phyloP scores from a whole-genome alignment of 2,113 vertebrate species.

The Pandion haliaetus region DNA sequence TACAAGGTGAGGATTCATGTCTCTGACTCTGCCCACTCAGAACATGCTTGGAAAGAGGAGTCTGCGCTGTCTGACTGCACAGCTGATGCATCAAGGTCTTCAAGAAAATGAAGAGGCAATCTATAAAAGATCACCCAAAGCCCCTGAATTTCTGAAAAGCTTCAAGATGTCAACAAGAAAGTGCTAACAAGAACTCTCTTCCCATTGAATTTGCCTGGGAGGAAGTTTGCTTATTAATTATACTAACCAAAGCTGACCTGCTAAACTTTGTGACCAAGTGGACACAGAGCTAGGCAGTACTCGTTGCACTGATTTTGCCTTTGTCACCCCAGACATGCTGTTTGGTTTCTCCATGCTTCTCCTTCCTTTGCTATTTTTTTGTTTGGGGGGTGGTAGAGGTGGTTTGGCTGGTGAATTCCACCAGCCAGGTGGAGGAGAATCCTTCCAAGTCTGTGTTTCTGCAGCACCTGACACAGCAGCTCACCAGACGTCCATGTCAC shows the following conservation, averaged over 20 bases:
- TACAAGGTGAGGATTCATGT: neutral
- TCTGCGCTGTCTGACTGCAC: neutral
- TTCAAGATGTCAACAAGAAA: too few species aligned
- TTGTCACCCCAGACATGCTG: neutral
- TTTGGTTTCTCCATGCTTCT: neutral
- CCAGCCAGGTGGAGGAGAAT: neutral
- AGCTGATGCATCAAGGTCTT: neutral
- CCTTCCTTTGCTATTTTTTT: neutral
- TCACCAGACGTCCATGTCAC: neutral
- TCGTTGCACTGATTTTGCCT: neutral
- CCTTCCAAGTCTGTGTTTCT: accelerated
- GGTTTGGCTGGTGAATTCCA: neutral
- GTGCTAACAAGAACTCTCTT: neutral
- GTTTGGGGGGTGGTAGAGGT: too few species aligned
- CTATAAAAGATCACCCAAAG: neutral
- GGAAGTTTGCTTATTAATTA: neutral
- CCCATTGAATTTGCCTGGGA: neutral
- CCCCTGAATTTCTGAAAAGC: neutral
- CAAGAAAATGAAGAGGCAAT: neutral
- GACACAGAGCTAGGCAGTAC: neutral
- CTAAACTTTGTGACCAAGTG: neutral
- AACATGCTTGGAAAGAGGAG: neutral
- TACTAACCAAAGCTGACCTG: neutral
- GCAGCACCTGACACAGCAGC: neutral
- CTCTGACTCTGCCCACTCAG: neutral